Evolutionary conservation across 2,888 invertebrate genomes (phyloP), one percentile per base, ranked within the genome.

Genomic region (Crepidodera aurea): DNA sequence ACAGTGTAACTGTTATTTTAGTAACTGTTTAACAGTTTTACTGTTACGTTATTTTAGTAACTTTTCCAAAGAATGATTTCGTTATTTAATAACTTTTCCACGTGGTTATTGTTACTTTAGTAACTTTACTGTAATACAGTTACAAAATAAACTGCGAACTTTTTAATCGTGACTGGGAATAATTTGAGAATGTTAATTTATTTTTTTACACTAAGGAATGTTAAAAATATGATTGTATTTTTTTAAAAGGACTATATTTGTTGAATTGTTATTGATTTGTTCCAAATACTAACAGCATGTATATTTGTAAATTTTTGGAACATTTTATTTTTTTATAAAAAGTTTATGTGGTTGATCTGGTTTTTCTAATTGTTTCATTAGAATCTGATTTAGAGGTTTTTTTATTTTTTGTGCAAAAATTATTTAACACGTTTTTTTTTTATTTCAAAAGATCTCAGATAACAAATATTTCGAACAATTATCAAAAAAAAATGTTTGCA

Each of bases 151-250:
- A 27, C 27, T 5, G 10, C 7, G 6, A 37, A 37, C 12, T 15
- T 15, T 8, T 25, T 46, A 27, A 40, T 40, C 37, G 44, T 44
- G 51, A 59, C 59, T 59, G 59, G 51, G 50, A 37, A 42, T 13
- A 42, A 42, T 13, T 32, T 2, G 18, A 44, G 51, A 40, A 60
- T 53, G 60, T 63, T 63, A 66, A 66, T 66, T 63, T 66, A 66
- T 66, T 66, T 56, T 56, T 66, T 66, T 66, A 60, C 60, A 65
- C 59, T 61, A 57, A 58, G 61, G 61, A 51, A 63, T 61, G 66
- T 63, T 61, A 48, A 62, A 63, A 63, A 61, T 62, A 54, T 58
- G 46, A 61, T 56, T 53, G 58, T 62, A 58, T 59, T 62, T 59
- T 62, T 62, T 59, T 57, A 62, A 62, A 48, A 53, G 63, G 40